These are phyloP conservation scores for Athene noctua DNA, from an alignment of 2,113 vertebrate genomes.

Conservation along the genomic window DNA sequence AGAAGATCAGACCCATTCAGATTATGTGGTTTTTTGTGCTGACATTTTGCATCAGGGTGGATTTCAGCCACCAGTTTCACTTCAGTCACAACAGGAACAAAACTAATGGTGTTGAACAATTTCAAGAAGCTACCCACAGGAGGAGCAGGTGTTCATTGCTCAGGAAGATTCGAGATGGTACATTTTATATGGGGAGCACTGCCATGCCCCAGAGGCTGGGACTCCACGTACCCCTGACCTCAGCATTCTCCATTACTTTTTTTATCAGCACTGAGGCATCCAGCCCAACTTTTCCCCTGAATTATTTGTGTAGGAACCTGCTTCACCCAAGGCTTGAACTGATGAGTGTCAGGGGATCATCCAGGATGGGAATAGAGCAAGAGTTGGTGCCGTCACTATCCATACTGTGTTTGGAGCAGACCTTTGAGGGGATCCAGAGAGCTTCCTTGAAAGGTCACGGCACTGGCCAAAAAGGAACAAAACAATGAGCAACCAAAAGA, in stretches of 20 bases:
- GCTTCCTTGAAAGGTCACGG: neutral
- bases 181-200: neutral
- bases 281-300: neutral
- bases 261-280: neutral
- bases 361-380: neutral
- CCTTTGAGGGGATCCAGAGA: neutral
- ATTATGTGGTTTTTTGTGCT: neutral
- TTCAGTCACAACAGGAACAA: neutral
- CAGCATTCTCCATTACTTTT: neutral
- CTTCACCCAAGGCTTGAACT: neutral
- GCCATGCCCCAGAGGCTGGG: neutral
- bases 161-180: neutral
- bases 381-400: neutral
- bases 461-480: neutral
- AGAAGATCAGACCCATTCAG: neutral
- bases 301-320: neutral
- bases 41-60: neutral
- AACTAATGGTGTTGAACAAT: neutral
- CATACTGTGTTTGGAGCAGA: neutral
- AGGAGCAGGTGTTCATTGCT: neutral
- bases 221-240: too few species aligned
- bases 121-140: neutral
- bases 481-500: accelerated
- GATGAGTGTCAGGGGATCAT: neutral
- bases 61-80: neutral